Base-by-base conservation (phyloP, 2,797 vertebrate genomes). In the Muscicapa comitata region DNA sequence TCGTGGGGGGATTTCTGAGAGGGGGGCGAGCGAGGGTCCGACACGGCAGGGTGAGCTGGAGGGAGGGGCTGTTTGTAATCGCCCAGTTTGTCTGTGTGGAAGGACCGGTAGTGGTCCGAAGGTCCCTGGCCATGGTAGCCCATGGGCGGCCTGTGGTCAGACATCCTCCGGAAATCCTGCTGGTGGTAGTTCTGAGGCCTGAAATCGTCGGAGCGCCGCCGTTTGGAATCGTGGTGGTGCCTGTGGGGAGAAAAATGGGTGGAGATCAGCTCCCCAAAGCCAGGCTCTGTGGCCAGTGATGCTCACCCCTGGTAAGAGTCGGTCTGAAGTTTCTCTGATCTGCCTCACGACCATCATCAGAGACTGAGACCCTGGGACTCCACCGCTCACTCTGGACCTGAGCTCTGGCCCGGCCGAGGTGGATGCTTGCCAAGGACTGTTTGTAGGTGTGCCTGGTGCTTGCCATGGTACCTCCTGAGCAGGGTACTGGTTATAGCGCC, bases 1-100 rank as follows among this genome's bases (percentile, higher is more conserved):
- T 99, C 99, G 2, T 99, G 99, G 4, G 99, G 99, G 51, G 99
- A 99, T 95, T 99, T 99, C 97, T 99, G 99, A 33, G 98, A 97
- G 90, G 99, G 99, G 8, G 99, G 99, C 1, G 99, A 99, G 90
- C 99, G 99, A 45, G 99, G 99, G 94, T 99, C 99, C 59, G 98
- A 97, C 90, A 98, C 94, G 7, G 98, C 93, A 2, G 99, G 94
- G 90, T 98, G 98, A 61, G 98, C 45, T 4, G 97, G 96, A 43
- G 98, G 98, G 50, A 98, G 96, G 55, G 97, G 97, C 58, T 99
- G 98, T 93, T 99, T 99, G 94, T 98, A 98, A 7, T 98, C 98
- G 33, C 97, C 97, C 16, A 97, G 31, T 93, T 98, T 98, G 96
- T 99, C 99, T 6, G 98, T 97, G 97, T 99, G 98, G 97, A 99